These are phyloP conservation scores for Haplochromis burtoni DNA, from an alignment of 2,113 vertebrate genomes.

Conservation along the genomic window DNA sequence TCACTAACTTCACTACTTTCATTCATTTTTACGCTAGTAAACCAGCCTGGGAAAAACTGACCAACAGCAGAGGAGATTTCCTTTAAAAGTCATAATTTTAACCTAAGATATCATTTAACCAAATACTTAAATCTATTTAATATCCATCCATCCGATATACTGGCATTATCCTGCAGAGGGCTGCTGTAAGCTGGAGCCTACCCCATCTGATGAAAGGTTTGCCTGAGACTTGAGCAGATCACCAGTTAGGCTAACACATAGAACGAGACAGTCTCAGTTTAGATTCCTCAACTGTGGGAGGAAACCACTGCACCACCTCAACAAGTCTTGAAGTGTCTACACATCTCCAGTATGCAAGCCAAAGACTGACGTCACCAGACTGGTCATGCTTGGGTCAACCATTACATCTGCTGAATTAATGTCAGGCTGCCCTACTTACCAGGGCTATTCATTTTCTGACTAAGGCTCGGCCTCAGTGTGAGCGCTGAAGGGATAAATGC, in stretches of 20 bases:
- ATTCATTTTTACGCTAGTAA: background rate
- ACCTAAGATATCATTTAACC: background rate
- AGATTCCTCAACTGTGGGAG: background rate
- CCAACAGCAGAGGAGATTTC: background rate
- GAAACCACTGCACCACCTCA: background rate
- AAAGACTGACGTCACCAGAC: background rate
- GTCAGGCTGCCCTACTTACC: background rate
- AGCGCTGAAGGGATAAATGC: background rate
- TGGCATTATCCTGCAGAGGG: background rate
- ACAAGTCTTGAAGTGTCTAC: background rate
- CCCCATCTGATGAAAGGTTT: background rate
- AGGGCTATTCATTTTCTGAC: background rate
- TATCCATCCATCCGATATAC: background rate
- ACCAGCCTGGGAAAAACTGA: background rate
- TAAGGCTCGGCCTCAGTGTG: background rate
- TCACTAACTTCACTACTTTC: background rate
- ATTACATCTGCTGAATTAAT: background rate
- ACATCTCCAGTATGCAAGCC: background rate
- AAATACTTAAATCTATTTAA: background rate
- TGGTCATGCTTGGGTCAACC: conserved; percentile 3
- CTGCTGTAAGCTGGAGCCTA: background rate
- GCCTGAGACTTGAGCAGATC: background rate
- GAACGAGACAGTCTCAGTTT: background rate
- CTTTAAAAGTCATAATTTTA: background rate
- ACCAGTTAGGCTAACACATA: background rate